Evolutionary conservation across 2,888 invertebrate genomes (phyloP).

Genomic region (Mylabris sibirica): DNA sequence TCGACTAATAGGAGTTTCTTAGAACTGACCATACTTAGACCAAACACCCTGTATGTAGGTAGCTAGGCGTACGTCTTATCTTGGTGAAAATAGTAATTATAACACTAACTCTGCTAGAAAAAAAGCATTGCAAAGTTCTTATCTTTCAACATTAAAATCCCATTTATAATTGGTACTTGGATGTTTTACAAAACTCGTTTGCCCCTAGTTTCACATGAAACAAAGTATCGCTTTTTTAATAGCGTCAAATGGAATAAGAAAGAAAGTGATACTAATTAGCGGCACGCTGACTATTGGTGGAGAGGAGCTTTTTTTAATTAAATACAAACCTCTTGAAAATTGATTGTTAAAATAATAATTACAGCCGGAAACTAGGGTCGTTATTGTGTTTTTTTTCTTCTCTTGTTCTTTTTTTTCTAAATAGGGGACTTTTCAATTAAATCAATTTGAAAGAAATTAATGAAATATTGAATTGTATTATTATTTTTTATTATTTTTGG

Average conservation of each 20-base stretch:
- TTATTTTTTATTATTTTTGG: conserved; percentile 14
- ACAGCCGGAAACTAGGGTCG: not conserved
- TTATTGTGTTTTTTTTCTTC: not conserved
- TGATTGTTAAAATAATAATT: conserved; percentile 22
- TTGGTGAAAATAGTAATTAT: not conserved
- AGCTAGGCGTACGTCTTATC: not conserved
- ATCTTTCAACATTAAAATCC: conserved; percentile 45
- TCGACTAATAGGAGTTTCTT: too few species aligned
- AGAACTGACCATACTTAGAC: too few species aligned
- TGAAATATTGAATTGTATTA: not conserved
- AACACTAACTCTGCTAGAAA: not conserved
- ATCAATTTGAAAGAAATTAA: conserved; percentile 8
- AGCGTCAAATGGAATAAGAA: conserved; percentile 29
- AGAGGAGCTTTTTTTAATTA: conserved; percentile 35
- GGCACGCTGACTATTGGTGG: conserved; percentile 28
- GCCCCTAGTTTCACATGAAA: conserved; percentile 22
- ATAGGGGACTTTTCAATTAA: not conserved
- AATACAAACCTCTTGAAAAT: conserved; percentile 25
- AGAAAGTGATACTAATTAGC: conserved; percentile 35
- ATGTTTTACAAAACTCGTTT: not conserved
- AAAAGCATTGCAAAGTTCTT: conserved; percentile 28
- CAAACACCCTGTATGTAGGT: too few species aligned
- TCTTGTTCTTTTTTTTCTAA: not conserved
- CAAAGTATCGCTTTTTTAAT: conserved; percentile 16
- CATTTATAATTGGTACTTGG: conserved; percentile 35